Evolutionary conservation across 2,888 invertebrate species (phyloP).

Genomic region (Thera obeliscata): DNA sequence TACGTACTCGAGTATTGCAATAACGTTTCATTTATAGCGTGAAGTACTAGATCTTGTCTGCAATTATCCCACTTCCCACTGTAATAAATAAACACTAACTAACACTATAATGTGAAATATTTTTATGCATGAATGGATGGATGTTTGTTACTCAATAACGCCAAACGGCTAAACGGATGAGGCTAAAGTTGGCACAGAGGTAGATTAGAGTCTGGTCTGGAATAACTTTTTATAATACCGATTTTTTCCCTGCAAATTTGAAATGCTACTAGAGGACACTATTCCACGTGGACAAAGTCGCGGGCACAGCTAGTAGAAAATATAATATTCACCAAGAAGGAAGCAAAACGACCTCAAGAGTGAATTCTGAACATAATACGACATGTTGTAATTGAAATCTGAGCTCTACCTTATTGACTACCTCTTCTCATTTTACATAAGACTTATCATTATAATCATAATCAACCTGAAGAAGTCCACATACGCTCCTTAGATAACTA

Average conservation of each 20-base stretch:
- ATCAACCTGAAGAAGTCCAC: neutral
- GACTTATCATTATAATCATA: neutral
- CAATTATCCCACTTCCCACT: no score
- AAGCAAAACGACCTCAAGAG: slow-evolving; percentile 7
- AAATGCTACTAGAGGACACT: no score
- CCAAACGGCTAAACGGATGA: no score
- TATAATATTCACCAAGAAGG: slow-evolving; percentile 1
- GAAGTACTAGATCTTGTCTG: neutral
- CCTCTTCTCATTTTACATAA: slow-evolving; percentile 21
- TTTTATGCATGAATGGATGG: no score
- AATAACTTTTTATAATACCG: no score
- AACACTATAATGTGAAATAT: no score
- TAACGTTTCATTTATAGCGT: neutral
- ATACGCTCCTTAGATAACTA: neutral
- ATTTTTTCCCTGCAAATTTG: no score
- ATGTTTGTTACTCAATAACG: no score
- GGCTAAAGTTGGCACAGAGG: no score
- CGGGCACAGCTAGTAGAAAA: neutral
- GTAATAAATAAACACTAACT: no score
- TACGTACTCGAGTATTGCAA: neutral
- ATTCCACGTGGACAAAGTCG: no score
- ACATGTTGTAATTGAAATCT: slow-evolving; percentile 18
- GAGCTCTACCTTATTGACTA: slow-evolving; percentile 16
- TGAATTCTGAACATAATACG: slow-evolving; percentile 13
- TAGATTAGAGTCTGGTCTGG: no score